phyloP scores from a whole-genome alignment of 2,797 vertebrate genomes.

The Muscicapa comitata region DNA sequence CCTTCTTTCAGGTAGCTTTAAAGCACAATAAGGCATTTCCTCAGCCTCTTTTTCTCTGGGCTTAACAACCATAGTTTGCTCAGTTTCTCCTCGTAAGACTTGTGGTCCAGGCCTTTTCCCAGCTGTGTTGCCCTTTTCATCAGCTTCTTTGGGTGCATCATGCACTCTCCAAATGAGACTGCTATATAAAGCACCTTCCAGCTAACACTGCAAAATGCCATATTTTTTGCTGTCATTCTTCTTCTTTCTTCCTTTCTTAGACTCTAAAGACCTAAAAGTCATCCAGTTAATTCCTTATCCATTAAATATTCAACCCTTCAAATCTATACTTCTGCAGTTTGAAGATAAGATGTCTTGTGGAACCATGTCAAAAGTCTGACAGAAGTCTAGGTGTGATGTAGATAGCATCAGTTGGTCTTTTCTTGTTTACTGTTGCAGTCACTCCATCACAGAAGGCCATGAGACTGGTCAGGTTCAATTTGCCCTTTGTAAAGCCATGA shows the following conservation, averaged over 20 bases:
- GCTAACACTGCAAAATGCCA: background rate
- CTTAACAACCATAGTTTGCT: background rate
- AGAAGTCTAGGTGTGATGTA: background rate
- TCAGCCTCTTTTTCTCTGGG: background rate
- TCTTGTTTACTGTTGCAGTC: background rate
- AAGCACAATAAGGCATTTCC: rapidly evolving
- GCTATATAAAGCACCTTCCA: background rate
- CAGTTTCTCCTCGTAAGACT: background rate
- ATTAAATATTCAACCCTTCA: background rate
- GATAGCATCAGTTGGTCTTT: background rate
- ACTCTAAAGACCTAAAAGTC: background rate
- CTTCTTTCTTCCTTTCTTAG: background rate
- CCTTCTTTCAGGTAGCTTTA: background rate
- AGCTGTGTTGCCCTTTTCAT: background rate
- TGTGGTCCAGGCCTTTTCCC: background rate
- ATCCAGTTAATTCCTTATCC: background rate
- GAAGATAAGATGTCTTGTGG: background rate
- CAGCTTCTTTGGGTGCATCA: background rate
- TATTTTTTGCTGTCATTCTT: background rate
- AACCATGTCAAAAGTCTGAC: background rate
- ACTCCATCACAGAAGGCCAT: background rate
- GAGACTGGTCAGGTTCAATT: rapidly evolving
- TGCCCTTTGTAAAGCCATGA: background rate
- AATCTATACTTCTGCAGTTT: background rate
- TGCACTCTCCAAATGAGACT: background rate